Evolutionary conservation across 1,140 invertebrate genomes (phyloP), one percentile per base, ranked within the genome.

Genomic region (Rhynchophorus ferrugineus): DNA sequence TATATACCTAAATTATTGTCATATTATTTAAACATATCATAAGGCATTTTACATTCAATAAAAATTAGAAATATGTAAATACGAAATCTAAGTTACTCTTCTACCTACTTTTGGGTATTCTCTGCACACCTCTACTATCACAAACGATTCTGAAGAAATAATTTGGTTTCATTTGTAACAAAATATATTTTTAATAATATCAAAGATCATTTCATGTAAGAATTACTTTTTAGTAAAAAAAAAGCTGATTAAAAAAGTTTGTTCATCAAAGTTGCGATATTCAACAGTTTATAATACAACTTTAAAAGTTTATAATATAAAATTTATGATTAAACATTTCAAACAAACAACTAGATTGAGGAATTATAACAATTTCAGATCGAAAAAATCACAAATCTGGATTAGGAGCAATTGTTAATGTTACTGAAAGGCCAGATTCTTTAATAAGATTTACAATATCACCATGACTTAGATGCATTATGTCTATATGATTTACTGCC

Each of bases 391-490:
- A 66, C 55, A 63, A 59, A 57, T 66, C 63, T 7, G 62, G 49
- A 49, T 63, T 64, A 38, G 82, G 78, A 1, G 86, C 85, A 57
- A 95, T 90, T 20, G 91, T 95, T 22, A 98, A 77, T 0, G 87
- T 91, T 38, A 97, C 91, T 46, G 86, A 83, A 50, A 89, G 82
- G 11, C 93, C 94, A 1, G 91, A 95, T 62, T 95, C 91, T 71
- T 97, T 97, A 49, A 90, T 89, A 33, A 89, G 76, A 71, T 94
- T 95, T 8, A 98, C 94, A 45, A 97, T 94, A 66, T 98, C 94
- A 46, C 92, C 92, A 68, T 99, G 95, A 61, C 90, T 87, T 69
- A 98, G 82, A 64, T 88, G 84, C 16, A 87, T 84, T 44, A 98
- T 95, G 54, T 94, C 84, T 42, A 87, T 82, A 38, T 89, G 87